These are phyloP conservation scores for Cryptocephalus moraei DNA, from an alignment of 2,888 invertebrate species.

Conservation along the genomic window DNA sequence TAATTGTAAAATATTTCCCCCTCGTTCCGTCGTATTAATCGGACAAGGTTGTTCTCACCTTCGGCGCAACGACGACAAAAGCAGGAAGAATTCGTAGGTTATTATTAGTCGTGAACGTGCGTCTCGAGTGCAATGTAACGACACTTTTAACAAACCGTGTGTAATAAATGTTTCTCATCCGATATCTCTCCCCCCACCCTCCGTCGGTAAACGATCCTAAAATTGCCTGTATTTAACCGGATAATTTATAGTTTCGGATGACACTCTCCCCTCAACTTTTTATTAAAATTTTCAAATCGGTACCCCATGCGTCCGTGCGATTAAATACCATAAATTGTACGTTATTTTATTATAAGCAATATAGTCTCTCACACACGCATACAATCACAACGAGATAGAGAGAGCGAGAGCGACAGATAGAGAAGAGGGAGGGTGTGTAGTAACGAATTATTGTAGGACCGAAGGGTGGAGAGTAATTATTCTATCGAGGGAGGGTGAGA, in stretches of 20 bases:
- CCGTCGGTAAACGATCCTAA: neutral
- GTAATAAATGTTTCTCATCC: too few relatives aligned
- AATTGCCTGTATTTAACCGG: neutral
- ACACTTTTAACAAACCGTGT: too few relatives aligned
- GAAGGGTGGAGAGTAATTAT: too few relatives aligned
- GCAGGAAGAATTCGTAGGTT: too few relatives aligned
- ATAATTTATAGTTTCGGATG: conserved; percentile 2
- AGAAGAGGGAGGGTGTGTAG: conserved; percentile 1
- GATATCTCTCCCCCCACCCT: too few relatives aligned
- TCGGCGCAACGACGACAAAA: too few relatives aligned
- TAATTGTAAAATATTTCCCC: too few relatives aligned
- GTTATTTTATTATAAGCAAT: conserved; percentile 30
- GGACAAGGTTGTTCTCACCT: too few relatives aligned
- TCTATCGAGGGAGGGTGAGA: neutral
- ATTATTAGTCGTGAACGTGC: too few relatives aligned
- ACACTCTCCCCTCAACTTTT: neutral
- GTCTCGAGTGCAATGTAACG: too few relatives aligned
- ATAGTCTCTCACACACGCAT: conserved; percentile 21
- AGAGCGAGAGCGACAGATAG: too few relatives aligned
- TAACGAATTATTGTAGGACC: conserved; percentile 3
- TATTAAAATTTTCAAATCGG: conserved; percentile 8
- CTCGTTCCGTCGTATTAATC: too few relatives aligned
- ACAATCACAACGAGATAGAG: neutral
- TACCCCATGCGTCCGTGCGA: conserved; percentile 16
- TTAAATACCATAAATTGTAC: conserved; percentile 32